A percentile compares a stretch with the other conserved stretches of the same genome.
Conservation (phyloP, 2,888 invertebrate genomes). For the Drosophila meridionalis region DNA sequence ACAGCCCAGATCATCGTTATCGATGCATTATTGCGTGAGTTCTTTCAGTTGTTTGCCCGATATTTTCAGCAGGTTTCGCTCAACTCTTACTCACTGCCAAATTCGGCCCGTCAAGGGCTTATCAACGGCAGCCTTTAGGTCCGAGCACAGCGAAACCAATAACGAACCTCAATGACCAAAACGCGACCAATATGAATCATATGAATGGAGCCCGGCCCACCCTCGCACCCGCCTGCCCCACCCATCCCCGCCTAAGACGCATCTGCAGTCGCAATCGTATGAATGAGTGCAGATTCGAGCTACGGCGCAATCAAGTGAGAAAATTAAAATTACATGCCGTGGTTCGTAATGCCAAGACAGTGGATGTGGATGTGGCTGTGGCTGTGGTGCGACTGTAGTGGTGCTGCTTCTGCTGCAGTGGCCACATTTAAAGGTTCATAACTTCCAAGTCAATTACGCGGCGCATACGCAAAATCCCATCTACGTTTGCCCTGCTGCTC, state of each 20-base stretch:
- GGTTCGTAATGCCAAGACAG: slow-evolving; percentile 14
- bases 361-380: slow-evolving; percentile 7
- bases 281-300: slow-evolving; percentile 51
- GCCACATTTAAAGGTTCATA: slow-evolving; percentile 81
- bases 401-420: slow-evolving; percentile 46
- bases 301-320: slow-evolving; percentile 79
- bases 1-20: too few relatives aligned
- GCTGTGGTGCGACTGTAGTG: slow-evolving; percentile 10
- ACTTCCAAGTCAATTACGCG: slow-evolving; percentile 81
- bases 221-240: background rate
- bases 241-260: background rate
- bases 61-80: slow-evolving; percentile 15
- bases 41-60: background rate
- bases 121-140: slow-evolving; percentile 37
- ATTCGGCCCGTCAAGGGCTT: slow-evolving; percentile 34
- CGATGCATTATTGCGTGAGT: background rate
- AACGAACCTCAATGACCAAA: slow-evolving; percentile 36
- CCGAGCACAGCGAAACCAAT: slow-evolving; percentile 40
- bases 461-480: slow-evolving; percentile 57
- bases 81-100: background rate
- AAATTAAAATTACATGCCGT: slow-evolving; percentile 77
- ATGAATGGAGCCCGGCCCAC: slow-evolving; percentile 43
- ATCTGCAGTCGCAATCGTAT: slow-evolving; percentile 36
- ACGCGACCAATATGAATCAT: slow-evolving; percentile 32
- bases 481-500: slow-evolving; percentile 42